Evolutionary conservation across 2,797 vertebrate genomes (phyloP).

Genomic region (Sebastes melanostomus): DNA sequence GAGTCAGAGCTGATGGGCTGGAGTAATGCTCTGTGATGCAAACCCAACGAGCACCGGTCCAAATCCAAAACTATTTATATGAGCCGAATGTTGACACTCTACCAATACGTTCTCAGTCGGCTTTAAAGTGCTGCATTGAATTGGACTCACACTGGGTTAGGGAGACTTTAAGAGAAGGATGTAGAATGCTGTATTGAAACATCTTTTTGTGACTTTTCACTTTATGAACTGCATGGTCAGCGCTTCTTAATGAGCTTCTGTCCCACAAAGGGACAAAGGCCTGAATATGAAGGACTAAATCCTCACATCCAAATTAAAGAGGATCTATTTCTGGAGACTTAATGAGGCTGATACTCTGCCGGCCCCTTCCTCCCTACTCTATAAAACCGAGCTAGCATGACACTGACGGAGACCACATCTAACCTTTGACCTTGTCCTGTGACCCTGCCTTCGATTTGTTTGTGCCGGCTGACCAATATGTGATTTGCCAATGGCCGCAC

Average conservation of each 20-base stretch:
- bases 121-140: conserved; percentile 23
- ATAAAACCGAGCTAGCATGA: conserved; percentile 81
- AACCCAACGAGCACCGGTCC: conserved; percentile 44
- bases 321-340: conserved; percentile 55
- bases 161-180: neutral
- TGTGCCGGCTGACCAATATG: conserved; percentile 84
- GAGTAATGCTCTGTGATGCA: conserved; percentile 48
- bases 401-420: conserved; percentile 84
- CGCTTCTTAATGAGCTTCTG: conserved; percentile 48
- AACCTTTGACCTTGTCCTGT: conserved; percentile 86
- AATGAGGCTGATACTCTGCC: conserved; percentile 72
- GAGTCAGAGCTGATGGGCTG: conserved; percentile 53
- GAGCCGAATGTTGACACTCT: conserved; percentile 53
- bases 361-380: conserved; percentile 48
- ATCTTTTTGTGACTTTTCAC: conserved; percentile 41
- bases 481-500: conserved; percentile 81
- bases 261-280: conserved; percentile 52
- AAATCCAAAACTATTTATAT: conserved; percentile 69
- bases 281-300: conserved; percentile 48
- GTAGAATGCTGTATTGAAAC: conserved; percentile 9
- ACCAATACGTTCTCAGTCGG: conserved; percentile 47
- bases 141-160: neutral
- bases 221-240: conserved; percentile 46
- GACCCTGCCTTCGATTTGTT: conserved; percentile 86
- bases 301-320: conserved; percentile 64